Evolutionary conservation across 2,888 invertebrate species (phyloP).

Genomic region (Thyatira batis): DNA sequence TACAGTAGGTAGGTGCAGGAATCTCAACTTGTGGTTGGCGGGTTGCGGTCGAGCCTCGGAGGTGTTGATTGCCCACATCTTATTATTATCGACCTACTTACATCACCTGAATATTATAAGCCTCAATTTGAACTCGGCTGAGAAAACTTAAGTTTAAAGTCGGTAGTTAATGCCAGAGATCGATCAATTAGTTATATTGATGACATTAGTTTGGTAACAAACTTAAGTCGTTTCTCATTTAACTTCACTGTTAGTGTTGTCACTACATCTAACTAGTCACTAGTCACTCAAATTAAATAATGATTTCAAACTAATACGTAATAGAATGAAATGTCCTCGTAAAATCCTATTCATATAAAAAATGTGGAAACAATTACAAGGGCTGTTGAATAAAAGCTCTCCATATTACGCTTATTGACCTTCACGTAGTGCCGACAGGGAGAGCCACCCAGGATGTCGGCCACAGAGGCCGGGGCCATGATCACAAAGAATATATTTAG

Average conservation of each 20-base stretch:
- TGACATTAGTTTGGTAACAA: no score
- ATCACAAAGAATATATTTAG: constrained; percentile 64
- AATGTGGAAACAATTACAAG: no score
- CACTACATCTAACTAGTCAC: no score
- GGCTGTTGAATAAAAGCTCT: constrained; percentile 20
- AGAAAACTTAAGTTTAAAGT: background rate
- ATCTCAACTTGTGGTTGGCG: constrained; percentile 43
- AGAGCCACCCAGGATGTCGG: constrained; percentile 44
- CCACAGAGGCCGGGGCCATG: constrained; percentile 27
- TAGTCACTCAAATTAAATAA: no score
- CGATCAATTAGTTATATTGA: background rate
- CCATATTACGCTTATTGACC: constrained; percentile 30
- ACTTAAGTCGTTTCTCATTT: no score
- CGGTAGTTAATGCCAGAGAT: no score
- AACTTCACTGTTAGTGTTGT: no score
- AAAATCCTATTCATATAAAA: no score
- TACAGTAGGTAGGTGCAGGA: constrained; percentile 9
- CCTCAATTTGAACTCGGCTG: background rate
- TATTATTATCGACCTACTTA: constrained; percentile 12
- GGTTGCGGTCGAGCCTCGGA: constrained; percentile 41
- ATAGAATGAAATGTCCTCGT: no score
- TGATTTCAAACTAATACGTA: no score
- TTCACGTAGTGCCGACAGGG: constrained; percentile 25
- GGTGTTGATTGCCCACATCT: constrained; percentile 42
- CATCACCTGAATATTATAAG: constrained; percentile 16